Base-by-base conservation (phyloP, 2,797 vertebrate genomes). In the Argentina silus region DNA sequence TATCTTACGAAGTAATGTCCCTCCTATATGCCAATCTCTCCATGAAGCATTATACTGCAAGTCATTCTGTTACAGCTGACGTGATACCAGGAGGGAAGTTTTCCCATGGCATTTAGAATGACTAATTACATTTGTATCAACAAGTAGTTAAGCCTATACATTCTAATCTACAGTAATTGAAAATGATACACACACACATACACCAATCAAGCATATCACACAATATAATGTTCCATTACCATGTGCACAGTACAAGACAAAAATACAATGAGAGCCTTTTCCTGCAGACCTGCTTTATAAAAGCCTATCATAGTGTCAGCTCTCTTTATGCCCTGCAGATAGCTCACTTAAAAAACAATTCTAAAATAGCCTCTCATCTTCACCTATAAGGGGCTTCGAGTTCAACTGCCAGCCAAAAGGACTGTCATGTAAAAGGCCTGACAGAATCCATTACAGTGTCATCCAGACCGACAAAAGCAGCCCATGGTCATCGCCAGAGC, bases 361-460 rank as follows among this genome's bases (percentile, higher is more conserved):
- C 59, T 70, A 56, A 65, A 76, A 61, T 50, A 43, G 44, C 48
- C 59, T n/a, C 42, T 74, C 47, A 36, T 14, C 10, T 19, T 62
- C 21, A 69, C 50, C 44, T 48, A 44, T 14, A 43, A 70, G 47
- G 36, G 19, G 51, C 69, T 36, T 45, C 1, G 53, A 69, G 59
- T 69, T 74, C 57, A 66, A 62, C 56, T 36, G 61, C 36, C 42
- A 66, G 63, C 43, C 72, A 47, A 59, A 69, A 56, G 51, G 70
- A 51, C 53, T 73, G 70, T 71, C 74, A 19, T 64, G 70, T 72
- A 47, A 47, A 56, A 57, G 61, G 74, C 70, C 76, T 70, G 72
- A 50, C 69, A 64, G 69, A 27, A 56, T 59, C 65, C 59, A 48
- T 75, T 72, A 71, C 23, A 50, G 27, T 67, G 70, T 65, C 74